Percentiles rank a stretch among this genome's conserved stretches.
Conservation (phyloP, 2,797 vertebrate species). For the Halcyon chelicuti region DNA sequence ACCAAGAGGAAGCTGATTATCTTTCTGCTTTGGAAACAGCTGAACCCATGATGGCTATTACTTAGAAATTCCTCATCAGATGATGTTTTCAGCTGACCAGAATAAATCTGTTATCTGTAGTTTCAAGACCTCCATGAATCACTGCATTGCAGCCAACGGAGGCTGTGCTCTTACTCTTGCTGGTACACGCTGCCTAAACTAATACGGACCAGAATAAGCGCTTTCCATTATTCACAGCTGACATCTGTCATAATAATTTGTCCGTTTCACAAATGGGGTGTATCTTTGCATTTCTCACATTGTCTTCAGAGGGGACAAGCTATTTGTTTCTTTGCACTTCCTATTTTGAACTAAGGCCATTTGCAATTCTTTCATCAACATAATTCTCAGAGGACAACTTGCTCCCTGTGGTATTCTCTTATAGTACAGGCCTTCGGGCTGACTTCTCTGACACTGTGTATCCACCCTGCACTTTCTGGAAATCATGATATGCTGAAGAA, state of each 20-base stretch:
- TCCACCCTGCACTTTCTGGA: neutral
- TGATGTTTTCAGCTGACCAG: constrained; percentile 15
- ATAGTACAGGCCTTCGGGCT: neutral
- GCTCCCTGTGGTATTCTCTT: neutral
- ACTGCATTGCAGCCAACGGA: neutral
- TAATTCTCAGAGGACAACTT: neutral
- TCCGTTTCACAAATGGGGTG: neutral
- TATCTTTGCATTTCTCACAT: constrained; percentile 19
- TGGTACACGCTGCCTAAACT: neutral
- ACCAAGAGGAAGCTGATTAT: neutral
- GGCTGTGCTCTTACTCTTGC: neutral
- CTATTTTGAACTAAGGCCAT: constrained; percentile 12
- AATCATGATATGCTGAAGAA: neutral
- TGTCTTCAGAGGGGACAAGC: neutral
- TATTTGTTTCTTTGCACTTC: neutral
- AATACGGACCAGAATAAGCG: neutral
- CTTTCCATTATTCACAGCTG: neutral
- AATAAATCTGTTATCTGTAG: neutral
- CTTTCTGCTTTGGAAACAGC: neutral
- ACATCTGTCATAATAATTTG: constrained; percentile 26
- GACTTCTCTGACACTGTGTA: neutral
- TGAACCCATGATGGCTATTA: neutral
- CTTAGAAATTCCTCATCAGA: neutral
- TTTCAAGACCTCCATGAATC: neutral
- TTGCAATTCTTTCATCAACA: neutral